Evolutionary conservation across 2,888 invertebrate genomes (phyloP).

Genomic region (Sinohyriopsis cumingii): DNA sequence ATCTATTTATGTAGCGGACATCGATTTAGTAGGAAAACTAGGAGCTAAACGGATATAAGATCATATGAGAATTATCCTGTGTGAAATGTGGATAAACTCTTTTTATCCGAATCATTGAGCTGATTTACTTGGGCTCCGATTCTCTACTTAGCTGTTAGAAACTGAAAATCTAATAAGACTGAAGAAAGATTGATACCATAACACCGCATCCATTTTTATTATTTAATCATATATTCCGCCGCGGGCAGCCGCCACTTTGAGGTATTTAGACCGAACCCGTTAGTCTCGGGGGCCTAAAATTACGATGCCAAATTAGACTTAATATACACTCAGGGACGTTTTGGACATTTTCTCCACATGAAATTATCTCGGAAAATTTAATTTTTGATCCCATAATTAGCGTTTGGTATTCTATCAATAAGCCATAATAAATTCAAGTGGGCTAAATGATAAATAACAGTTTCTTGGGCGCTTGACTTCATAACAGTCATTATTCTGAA

Average conservation of each 20-base stretch:
- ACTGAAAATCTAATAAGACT: slow-evolving; percentile 32
- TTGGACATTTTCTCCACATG: slow-evolving; percentile 42
- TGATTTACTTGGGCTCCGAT: no score
- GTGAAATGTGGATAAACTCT: no score
- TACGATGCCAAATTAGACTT: slow-evolving; percentile 39
- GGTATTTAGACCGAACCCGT: slow-evolving; percentile 20
- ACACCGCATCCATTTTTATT: slow-evolving; percentile 33
- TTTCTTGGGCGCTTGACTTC: slow-evolving; percentile 32
- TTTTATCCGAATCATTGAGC: no score
- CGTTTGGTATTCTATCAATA: slow-evolving; percentile 43
- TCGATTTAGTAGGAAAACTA: no score
- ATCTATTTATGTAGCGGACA: no score
- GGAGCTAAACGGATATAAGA: no score
- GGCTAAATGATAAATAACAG: slow-evolving; percentile 40
- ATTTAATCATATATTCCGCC: slow-evolving; percentile 40
- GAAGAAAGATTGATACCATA: slow-evolving; percentile 37
- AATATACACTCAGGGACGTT: slow-evolving; percentile 43
- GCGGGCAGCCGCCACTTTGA: slow-evolving; percentile 21
- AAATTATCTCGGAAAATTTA: slow-evolving; percentile 40
- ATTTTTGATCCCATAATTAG: slow-evolving; percentile 41
- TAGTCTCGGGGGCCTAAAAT: slow-evolving; percentile 23
- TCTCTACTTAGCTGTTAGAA: slow-evolving; percentile 13
- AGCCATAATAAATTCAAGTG: slow-evolving; percentile 43
- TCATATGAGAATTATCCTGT: no score
- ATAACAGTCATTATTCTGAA: slow-evolving; percentile 31